phyloP scores from a whole-genome alignment of 2,888 invertebrate genomes.

The Malachius bipustulatus region DNA sequence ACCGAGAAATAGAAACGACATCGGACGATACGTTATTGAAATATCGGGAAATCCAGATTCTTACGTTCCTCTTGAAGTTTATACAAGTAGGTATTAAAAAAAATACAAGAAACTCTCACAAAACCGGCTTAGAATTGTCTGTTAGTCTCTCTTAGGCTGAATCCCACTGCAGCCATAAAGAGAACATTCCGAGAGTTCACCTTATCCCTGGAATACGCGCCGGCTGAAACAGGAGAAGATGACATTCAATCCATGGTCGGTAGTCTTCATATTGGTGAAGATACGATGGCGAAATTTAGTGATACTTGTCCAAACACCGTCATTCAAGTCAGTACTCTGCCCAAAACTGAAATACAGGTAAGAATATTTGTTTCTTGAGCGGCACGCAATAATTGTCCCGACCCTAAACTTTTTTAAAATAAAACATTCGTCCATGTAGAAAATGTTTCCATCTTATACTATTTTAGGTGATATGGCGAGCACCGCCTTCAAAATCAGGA shows the following conservation, averaged over 20 bases:
- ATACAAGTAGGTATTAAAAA: conserved; percentile 21
- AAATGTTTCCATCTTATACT: no score
- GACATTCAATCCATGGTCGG: conserved; percentile 34
- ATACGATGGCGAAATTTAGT: conserved; percentile 58
- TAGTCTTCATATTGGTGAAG: conserved; percentile 55
- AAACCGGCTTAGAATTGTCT: no score
- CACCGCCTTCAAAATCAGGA: conserved; percentile 64
- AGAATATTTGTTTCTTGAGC: no score
- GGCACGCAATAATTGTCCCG: no score
- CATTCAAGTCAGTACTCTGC: conserved; percentile 60
- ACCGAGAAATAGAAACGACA: conserved; percentile 45
- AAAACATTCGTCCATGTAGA: no score
- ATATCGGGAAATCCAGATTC: conserved; percentile 24
- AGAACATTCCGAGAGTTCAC: conserved; percentile 21
- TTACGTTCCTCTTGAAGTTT: conserved; percentile 23
- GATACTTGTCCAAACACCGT: conserved; percentile 69
- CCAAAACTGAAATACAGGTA: conserved; percentile 59
- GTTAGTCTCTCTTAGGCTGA: conserved; percentile 22
- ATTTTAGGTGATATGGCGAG: conserved; percentile 49
- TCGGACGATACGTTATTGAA: conserved; percentile 22
- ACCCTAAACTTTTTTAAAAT: no score
- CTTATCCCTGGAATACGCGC: conserved; percentile 43
- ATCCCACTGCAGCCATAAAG: conserved; percentile 13
- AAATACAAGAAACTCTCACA: not conserved
- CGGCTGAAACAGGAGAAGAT: conserved; percentile 28